phyloP scores from a whole-genome alignment of 1,140 invertebrate genomes.

The Nephila pilipes region DNA sequence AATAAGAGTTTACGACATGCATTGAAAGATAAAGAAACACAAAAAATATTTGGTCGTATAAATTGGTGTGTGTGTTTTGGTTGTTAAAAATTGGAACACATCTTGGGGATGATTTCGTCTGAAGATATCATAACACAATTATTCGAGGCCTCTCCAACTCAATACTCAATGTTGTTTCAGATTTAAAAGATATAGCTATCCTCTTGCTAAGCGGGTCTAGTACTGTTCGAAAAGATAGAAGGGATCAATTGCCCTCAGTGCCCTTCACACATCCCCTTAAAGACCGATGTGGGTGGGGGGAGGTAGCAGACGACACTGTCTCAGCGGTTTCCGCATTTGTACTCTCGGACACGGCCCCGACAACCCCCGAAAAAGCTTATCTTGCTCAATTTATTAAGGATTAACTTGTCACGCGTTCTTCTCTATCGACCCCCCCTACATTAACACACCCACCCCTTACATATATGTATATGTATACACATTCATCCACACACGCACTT shows the following conservation, averaged over 20 bases:
- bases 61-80: no score
- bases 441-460: conserved; percentile 40
- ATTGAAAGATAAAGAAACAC: no score
- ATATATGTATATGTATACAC: not conserved
- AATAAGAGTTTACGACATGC: no score
- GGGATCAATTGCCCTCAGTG: conserved; percentile 45
- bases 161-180: no score
- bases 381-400: conserved; percentile 78
- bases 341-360: conserved; percentile 48
- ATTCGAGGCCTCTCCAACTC: no score
- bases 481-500: conserved; percentile 8
- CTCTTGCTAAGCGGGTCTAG: no score
- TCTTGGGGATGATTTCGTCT: no score
- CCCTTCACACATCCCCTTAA: conserved; percentile 35
- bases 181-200: no score
- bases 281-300: conserved; percentile 7
- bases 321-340: conserved; percentile 76
- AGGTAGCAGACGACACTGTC: not conserved
- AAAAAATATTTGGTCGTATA: no score
- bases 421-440: not conserved
- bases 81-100: no score
- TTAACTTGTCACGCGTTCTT: conserved; percentile 75
- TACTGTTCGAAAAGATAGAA: not conserved
- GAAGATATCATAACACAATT: no score
- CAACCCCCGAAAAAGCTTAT: conserved; percentile 68